Conservation (phyloP, 2,113 vertebrate genomes). For the Oenanthe oenanthe region DNA sequence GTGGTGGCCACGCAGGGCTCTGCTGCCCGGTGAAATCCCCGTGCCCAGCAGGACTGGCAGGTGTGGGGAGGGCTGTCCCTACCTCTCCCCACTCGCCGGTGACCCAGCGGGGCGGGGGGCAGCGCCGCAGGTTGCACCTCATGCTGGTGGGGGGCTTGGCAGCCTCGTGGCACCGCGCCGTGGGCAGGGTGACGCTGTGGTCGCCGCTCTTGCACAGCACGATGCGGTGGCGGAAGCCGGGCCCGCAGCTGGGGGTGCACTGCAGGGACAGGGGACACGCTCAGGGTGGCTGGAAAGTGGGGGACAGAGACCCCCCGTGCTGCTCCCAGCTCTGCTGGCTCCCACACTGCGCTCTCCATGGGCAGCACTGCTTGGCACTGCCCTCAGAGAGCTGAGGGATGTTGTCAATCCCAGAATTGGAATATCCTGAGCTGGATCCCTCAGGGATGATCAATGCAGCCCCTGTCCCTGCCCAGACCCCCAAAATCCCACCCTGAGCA, state of each 20-base stretch:
- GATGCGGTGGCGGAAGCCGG: slow-evolving; percentile 90
- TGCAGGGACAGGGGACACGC: slow-evolving; percentile 29
- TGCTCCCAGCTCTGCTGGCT: background rate
- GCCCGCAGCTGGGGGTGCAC: slow-evolving; percentile 95
- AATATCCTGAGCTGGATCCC: no score
- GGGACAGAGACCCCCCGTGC: background rate
- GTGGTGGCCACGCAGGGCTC: background rate
- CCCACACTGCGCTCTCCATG: rapidly evolving
- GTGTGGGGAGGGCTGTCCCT: background rate
- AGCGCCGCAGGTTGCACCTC: slow-evolving; percentile 94
- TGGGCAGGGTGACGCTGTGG: slow-evolving; percentile 80
- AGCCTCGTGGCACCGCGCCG: slow-evolving; percentile 82
- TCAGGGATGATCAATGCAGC: no score
- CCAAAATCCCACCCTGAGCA: no score
- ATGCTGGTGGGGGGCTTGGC: slow-evolving; percentile 90
- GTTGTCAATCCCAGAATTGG: no score
- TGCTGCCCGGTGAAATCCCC: background rate
- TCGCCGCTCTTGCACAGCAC: slow-evolving; percentile 94
- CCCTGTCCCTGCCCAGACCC: no score
- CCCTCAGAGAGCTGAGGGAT: rapidly evolving
- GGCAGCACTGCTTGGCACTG: rapidly evolving
- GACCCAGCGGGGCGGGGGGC: slow-evolving; percentile 92
- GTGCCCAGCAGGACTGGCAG: rapidly evolving
- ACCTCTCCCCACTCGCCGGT: slow-evolving; percentile 94
- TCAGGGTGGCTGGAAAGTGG: rapidly evolving